Evolutionary conservation across 2,888 invertebrate species (phyloP).

Genomic region (Stenodera caucasica): DNA sequence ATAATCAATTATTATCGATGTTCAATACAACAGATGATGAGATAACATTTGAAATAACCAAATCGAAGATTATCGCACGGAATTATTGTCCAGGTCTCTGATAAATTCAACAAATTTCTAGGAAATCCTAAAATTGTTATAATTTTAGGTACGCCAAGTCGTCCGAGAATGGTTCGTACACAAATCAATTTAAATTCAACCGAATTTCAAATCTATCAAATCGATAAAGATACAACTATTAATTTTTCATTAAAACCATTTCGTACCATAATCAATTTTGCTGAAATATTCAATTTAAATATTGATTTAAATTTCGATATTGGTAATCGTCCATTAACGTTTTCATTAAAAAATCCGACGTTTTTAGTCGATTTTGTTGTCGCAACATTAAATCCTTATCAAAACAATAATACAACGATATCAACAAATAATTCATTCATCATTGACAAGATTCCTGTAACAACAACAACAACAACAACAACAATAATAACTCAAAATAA

Average conservation of each 20-base stretch:
- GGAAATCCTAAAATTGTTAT: too few species aligned
- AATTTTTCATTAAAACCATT: constrained; percentile 88
- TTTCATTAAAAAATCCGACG: constrained; percentile 70
- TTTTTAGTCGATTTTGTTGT: constrained; percentile 81
- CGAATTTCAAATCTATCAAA: constrained; percentile 72
- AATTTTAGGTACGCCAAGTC: constrained; percentile 49
- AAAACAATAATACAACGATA: constrained; percentile 44
- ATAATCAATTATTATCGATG: constrained; percentile 75
- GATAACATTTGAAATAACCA: constrained; percentile 72
- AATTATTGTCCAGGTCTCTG: constrained; percentile 76
- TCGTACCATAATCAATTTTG: constrained; percentile 75
- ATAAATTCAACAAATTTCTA: too few species aligned
- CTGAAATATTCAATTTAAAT: constrained; percentile 72
- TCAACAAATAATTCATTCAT: constrained; percentile 14
- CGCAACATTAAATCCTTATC: constrained; percentile 71
- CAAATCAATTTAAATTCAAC: constrained; percentile 72
- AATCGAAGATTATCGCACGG: constrained; percentile 67
- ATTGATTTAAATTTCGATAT: constrained; percentile 74
- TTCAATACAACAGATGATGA: constrained; percentile 82
- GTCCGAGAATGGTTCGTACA: constrained; percentile 52
- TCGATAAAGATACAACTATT: constrained; percentile 68
- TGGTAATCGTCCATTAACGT: constrained; percentile 77
- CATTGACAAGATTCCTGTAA: too few species aligned
- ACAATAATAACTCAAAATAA: background rate
- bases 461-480: background rate